These are phyloP conservation scores for Syrista parreyssii DNA, from an alignment of 2,888 invertebrate species.

Conservation along the genomic window DNA sequence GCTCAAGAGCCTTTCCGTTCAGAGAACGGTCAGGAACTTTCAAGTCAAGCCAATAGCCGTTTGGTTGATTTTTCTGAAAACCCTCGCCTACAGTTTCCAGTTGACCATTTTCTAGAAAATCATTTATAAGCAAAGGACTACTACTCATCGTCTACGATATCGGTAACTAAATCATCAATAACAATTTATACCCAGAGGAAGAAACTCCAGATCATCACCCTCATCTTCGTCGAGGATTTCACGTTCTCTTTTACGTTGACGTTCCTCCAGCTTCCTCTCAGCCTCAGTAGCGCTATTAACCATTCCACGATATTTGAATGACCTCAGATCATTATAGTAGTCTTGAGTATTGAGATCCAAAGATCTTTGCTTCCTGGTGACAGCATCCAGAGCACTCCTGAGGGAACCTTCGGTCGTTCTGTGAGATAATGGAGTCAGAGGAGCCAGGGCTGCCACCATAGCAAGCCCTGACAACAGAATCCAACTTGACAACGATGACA, in stretches of 20 bases:
- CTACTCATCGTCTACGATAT: not conserved
- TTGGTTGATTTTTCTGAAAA: slow-evolving; percentile 55
- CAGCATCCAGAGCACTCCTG: slow-evolving; percentile 65
- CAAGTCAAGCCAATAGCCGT: slow-evolving; percentile 12
- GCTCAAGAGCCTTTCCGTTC: slow-evolving; percentile 48
- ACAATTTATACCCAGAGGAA: slow-evolving; percentile 42
- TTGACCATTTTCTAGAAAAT: slow-evolving; percentile 59
- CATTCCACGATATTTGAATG: slow-evolving; percentile 49
- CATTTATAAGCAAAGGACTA: not conserved
- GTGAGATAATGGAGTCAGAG: slow-evolving; percentile 37
- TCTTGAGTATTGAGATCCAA: slow-evolving; percentile 47
- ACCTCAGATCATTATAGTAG: slow-evolving; percentile 50
- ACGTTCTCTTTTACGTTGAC: slow-evolving; percentile 32
- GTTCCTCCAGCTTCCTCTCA: slow-evolving; percentile 33
- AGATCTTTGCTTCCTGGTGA: slow-evolving; percentile 66
- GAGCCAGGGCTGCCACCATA: slow-evolving; percentile 13
- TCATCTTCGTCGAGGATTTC: slow-evolving; percentile 38
- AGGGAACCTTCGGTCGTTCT: slow-evolving; percentile 62
- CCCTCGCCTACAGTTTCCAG: slow-evolving; percentile 65
- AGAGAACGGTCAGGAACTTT: slow-evolving; percentile 9
- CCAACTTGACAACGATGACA: slow-evolving; percentile 37
- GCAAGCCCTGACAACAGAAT: slow-evolving; percentile 35
- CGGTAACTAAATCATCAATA: not conserved
- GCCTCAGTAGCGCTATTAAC: slow-evolving; percentile 33
- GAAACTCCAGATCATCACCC: slow-evolving; percentile 48